Evolutionary conservation across 92 coral and sea anemone genomes (phyloP).

Genomic region (Desmophyllum pertusum): DNA sequence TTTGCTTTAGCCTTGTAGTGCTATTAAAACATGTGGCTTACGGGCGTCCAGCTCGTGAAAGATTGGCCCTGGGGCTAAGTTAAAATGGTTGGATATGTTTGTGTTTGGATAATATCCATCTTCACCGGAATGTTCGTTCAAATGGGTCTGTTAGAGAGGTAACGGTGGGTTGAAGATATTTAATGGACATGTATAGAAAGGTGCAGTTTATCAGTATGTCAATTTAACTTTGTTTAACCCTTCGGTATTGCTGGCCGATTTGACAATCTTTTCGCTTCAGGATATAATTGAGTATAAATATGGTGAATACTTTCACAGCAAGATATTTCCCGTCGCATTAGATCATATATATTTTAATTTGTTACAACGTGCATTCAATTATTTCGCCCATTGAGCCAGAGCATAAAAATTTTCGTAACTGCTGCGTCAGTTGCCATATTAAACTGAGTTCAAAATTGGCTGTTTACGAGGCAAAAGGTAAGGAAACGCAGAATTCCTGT

Average conservation of each 20-base stretch:
- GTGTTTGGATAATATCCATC: constrained; percentile 37
- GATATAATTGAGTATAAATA: constrained; percentile 38
- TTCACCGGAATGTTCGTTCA: constrained; percentile 41
- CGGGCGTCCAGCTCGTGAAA: constrained; percentile 10
- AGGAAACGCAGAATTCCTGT: background rate
- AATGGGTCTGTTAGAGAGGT: constrained; percentile 25
- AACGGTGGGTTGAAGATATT: constrained; percentile 8
- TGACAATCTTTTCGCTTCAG: constrained; percentile 19
- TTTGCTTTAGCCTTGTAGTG: constrained; percentile 4
- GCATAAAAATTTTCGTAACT: background rate
- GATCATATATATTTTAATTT: constrained; percentile 32
- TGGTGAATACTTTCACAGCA: constrained; percentile 52
- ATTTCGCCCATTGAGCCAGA: constrained; percentile 31
- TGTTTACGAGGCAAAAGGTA: constrained; percentile 5
- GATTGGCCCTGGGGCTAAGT: constrained; percentile 49
- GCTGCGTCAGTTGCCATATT: background rate
- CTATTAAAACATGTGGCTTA: constrained; percentile 44
- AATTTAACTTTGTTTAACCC: constrained; percentile 1
- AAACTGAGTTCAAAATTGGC: background rate
- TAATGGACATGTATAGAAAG: background rate
- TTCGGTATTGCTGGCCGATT: background rate
- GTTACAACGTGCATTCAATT: constrained; percentile 51
- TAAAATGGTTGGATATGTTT: constrained; percentile 16
- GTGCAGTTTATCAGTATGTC: background rate
- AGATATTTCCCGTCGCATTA: constrained; percentile 40